Evolutionary conservation across 2,797 vertebrate species (phyloP), one percentile per base, ranked within the genome.

Genomic region (Amniataba percoides): DNA sequence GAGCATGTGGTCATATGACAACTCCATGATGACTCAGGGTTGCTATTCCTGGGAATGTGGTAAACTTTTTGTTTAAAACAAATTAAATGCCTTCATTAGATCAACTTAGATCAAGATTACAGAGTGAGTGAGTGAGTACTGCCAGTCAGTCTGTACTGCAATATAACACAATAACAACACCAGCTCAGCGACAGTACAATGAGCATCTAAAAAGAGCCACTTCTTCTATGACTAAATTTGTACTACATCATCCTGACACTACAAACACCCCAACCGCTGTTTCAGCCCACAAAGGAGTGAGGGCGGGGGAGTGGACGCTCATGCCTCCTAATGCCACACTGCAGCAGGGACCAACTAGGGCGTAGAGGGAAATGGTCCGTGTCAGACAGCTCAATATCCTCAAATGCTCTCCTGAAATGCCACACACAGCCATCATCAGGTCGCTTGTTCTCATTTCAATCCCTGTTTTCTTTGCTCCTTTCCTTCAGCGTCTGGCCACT

Each of bases 321-420:
- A 36, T 56, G 36, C 15, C 40, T 78, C 39, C 48, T 58, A 23
- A 81, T 53, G 66, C 57, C 74, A 78, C 49, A 43, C 11, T 10
- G 34, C 71, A 43, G 53, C 42, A 19, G 56, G 34, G 49, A 74
- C 76, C 34, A 78, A 84, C 45, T 66, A 60, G 64, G 82, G 83
- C 55, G 11, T 31, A 34, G 66, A 84, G 65, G 74, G 82, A 85
- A 87, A 77, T 68, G 74, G 71, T 45, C 71, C 43, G 8, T 62
- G 75, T 84, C 74, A 84, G 60, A 80, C 61, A 68, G 78, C 65
- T 83, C 56, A 58, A 73, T 83, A 72, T 80, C 69, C 56, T 79
- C 63, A 71, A 75, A 78, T 55, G 12, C 58, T 63, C 56, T 40
- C 53, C 52, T 68, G 57, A 78, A 72, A 77, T 6, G 15, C 7